Evolutionary conservation across 2,113 vertebrate genomes (phyloP).

Genomic region (Pao palembangensis): DNA sequence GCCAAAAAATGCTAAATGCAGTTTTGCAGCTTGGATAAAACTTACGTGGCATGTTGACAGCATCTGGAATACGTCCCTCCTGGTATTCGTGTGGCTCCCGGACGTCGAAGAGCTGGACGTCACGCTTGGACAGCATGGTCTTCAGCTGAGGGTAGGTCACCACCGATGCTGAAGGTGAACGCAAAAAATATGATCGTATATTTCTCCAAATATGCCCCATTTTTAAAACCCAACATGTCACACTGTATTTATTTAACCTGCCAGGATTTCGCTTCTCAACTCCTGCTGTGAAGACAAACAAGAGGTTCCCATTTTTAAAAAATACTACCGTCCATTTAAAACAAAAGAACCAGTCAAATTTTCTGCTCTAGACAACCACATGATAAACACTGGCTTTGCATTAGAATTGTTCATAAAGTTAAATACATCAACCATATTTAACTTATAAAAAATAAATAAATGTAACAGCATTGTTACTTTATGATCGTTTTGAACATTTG

Average conservation of each 20-base stretch:
- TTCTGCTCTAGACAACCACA: no score
- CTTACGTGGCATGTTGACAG: slow-evolving; percentile 73
- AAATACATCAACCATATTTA: no score
- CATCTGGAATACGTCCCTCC: slow-evolving; percentile 61
- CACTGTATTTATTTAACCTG: no score
- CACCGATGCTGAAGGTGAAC: slow-evolving; percentile 36
- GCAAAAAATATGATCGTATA: not conserved
- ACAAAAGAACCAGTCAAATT: not conserved
- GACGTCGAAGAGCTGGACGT: slow-evolving; percentile 73
- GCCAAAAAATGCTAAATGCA: not conserved
- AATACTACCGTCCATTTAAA: no score
- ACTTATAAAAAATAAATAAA: no score
- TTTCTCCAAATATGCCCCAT: not conserved
- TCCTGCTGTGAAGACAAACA: no score
- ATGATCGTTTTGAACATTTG: not conserved
- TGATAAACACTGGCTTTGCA: slow-evolving; percentile 5
- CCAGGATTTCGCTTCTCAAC: no score
- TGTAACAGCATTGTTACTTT: not conserved
- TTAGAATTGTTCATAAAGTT: no score
- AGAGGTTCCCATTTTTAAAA: no score
- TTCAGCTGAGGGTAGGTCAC: slow-evolving; percentile 72
- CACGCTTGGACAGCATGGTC: slow-evolving; percentile 53
- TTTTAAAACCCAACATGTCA: not conserved
- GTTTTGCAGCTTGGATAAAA: not conserved
- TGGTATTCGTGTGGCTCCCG: slow-evolving; percentile 70